Base-by-base conservation (phyloP, 2,888 invertebrate species). In the Odiellus spinosus region DNA sequence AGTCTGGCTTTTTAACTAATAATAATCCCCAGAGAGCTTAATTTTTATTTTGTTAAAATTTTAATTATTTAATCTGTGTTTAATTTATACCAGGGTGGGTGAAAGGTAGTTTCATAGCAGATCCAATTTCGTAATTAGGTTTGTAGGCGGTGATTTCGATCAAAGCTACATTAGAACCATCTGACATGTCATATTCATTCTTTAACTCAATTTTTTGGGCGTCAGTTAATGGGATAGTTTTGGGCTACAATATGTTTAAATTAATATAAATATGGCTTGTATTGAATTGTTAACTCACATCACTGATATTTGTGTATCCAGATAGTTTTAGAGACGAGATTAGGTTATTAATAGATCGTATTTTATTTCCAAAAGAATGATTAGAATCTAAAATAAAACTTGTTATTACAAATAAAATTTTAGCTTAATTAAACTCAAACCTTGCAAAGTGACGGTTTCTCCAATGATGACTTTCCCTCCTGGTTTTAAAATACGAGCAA, bases 81-180 rank as follows among this genome's bases (percentile, higher is more conserved):
- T 10, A 38, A 8, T 4, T 26, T 26, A 6, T 20, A 51, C 45
- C 34, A 51, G 48, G 49, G 12, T 62, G 62, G 20, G 61, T 59
- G 53, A 73, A 67, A 19, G 69, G 68, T 15, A 80, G 60, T 50
- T 74, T 71, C 1, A 73, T 67, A 12, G 50, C 33, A 1, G 55
- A 54, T 40, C 64, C 66, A 59, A 74, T 73, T 70, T 80, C 77
- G 68, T 79, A 83, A 56, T 73, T 74, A 3, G 82, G 80, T 63
- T 80, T 82, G 47, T 73, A 70, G 50, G 74, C 56, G 42, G 43
- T 44, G 34, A 59, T 45, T 48, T 56, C 53, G 36, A 49, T 46
- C 17, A 52, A 34, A 18, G 48, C 45, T 10, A 45, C 44, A 36
- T 21, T 18, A 12, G 38, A 17, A 17, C 12, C 14, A 17, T 38